Evolutionary conservation across 2,113 vertebrate genomes (phyloP).

Genomic region (Phylloscopus trochiloides): DNA sequence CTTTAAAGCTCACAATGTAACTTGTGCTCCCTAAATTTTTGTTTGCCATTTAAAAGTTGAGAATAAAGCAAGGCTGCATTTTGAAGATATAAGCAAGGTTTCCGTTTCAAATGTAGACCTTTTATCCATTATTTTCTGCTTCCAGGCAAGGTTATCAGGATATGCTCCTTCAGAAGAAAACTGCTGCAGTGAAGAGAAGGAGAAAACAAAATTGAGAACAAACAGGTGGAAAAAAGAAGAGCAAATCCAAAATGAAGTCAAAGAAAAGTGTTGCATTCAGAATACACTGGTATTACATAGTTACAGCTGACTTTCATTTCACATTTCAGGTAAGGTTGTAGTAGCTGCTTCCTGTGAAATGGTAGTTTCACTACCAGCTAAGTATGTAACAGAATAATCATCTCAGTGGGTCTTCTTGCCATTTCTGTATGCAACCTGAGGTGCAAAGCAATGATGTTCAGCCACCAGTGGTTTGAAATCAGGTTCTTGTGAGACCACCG

Average conservation of each 20-base stretch:
- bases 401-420: background rate
- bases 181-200: background rate
- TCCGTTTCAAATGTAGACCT: background rate
- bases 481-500: background rate
- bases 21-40: background rate
- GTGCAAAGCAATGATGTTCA: background rate
- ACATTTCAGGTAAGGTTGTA: background rate
- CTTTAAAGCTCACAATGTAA: background rate
- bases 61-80: background rate
- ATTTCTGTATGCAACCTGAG: background rate
- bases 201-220: background rate
- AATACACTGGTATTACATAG: background rate
- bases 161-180: background rate
- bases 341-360: background rate
- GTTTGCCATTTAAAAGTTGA: background rate
- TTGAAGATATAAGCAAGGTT: background rate
- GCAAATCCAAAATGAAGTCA: background rate
- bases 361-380: background rate
- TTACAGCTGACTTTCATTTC: background rate
- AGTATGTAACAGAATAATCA: background rate
- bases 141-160: background rate
- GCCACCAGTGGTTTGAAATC: background rate
- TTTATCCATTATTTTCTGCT: background rate
- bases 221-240: rapidly evolving
- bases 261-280: background rate